Conservation (phyloP, 2,113 vertebrate genomes). For the Platysternon megacephalum region DNA sequence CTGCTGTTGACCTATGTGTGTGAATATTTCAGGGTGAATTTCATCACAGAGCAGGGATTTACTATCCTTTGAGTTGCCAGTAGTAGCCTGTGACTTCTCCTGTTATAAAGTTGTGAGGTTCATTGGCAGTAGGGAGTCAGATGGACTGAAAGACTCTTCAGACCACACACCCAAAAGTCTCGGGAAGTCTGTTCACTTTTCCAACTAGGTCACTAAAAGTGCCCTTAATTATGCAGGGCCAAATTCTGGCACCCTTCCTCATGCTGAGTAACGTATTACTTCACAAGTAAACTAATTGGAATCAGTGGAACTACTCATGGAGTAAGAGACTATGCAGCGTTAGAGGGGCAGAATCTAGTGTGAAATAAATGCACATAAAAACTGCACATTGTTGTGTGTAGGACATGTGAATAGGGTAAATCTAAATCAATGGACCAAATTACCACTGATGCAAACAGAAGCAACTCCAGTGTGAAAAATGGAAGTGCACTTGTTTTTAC, state of each 20-base stretch:
- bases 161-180: not conserved
- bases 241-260: not conserved
- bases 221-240: not conserved
- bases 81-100: slow-evolving; percentile 1
- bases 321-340: not conserved
- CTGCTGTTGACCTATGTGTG: slow-evolving; percentile 62
- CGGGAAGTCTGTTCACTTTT: not conserved
- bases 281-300: not conserved
- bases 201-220: not conserved
- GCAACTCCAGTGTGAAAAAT: too few species aligned
- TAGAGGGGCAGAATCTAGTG: not conserved
- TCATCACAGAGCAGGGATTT: slow-evolving; percentile 47
- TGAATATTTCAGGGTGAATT: slow-evolving; percentile 51
- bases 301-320: not conserved
- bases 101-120: slow-evolving; percentile 2
- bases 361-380: not conserved
- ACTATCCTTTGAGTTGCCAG: not conserved
- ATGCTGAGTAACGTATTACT: not conserved
- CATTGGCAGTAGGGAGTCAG: not conserved
- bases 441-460: too few species aligned
- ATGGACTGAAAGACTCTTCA: not conserved
- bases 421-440: not conserved
- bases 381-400: not conserved
- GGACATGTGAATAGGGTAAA: not conserved
- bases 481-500: too few species aligned